These are phyloP conservation scores for Sebastes schlegelii DNA, from an alignment of 2,113 vertebrate genomes.

Conservation along the genomic window DNA sequence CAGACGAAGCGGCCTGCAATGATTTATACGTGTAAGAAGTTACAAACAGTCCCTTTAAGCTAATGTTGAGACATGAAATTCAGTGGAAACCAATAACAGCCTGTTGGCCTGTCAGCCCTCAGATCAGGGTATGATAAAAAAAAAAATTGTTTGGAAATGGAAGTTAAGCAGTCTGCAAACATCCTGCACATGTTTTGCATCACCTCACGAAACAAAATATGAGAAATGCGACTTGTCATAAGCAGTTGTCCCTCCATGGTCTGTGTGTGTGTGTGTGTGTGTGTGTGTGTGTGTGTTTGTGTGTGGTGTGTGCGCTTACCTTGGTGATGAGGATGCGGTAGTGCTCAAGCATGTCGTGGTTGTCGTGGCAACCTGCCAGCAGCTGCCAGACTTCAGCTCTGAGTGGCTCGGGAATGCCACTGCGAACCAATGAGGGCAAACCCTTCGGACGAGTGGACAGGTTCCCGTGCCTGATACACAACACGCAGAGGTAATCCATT, in stretches of 20 bases:
- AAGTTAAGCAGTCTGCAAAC: neutral
- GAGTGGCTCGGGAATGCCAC: conserved; percentile 94
- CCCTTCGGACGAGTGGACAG: conserved; percentile 92
- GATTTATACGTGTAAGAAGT: too few relatives aligned
- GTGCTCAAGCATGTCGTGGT: conserved; percentile 91
- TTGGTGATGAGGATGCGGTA: conserved; percentile 97
- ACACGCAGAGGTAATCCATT: conserved; percentile 14
- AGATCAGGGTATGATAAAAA: too few relatives aligned
- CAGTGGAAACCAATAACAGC: neutral
- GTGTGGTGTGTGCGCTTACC: conserved; percentile 79
- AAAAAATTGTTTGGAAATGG: neutral
- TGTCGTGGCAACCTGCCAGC: conserved; percentile 94
- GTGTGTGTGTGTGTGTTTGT: neutral
- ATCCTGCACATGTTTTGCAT: neutral
- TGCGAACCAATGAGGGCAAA: conserved; percentile 89
- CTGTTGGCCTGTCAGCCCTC: neutral
- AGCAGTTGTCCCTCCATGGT: conserved; percentile 5
- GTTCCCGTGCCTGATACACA: conserved; percentile 90
- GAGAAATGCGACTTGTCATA: neutral
- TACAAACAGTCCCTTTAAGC: neutral
- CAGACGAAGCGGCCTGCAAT: too few relatives aligned
- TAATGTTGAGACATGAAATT: neutral
- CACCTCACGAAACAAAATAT: neutral
- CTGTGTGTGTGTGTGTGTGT: neutral
- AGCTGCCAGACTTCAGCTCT: conserved; percentile 98